Conservation (phyloP, 2,888 invertebrate species). For the Agrenia bidenticulata region DNA sequence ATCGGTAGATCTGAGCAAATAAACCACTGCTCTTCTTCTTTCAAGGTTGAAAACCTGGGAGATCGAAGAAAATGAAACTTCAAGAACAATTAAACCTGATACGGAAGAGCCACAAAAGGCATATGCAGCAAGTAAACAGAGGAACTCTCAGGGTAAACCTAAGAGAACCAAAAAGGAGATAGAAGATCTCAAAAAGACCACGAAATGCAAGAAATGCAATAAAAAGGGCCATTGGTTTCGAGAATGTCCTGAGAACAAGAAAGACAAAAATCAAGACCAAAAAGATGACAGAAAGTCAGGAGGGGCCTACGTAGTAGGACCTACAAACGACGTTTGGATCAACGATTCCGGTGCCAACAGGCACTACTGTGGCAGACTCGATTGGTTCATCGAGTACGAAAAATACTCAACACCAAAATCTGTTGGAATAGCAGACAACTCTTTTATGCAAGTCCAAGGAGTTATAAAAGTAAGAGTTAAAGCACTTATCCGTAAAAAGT, state of each 20-base stretch:
- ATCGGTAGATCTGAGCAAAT: slow-evolving; percentile 20
- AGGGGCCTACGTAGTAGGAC: slow-evolving; percentile 33
- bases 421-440: slow-evolving; percentile 21
- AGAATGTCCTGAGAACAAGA: slow-evolving; percentile 24
- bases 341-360: slow-evolving; percentile 30
- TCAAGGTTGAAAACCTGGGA: slow-evolving; percentile 26
- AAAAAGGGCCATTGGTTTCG: slow-evolving; percentile 29
- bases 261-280: not conserved
- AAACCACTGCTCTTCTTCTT: slow-evolving; percentile 31
- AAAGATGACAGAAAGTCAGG: slow-evolving; percentile 13
- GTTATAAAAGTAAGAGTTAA: slow-evolving; percentile 21
- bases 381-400: slow-evolving; percentile 30
- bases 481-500: slow-evolving; percentile 18
- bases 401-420: slow-evolving; percentile 11
- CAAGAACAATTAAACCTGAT: not conserved
- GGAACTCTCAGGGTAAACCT: not conserved
- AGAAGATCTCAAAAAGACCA: slow-evolving; percentile 18
- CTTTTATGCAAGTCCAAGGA: not conserved
- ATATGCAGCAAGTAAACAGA: too few species aligned
- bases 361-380: slow-evolving; percentile 26
- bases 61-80: slow-evolving; percentile 20
- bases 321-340: slow-evolving; percentile 22
- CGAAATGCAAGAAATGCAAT: slow-evolving; percentile 18
- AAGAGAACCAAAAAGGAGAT: slow-evolving; percentile 18
- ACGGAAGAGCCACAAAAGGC: not conserved